Evolutionary conservation across 1,140 invertebrate species (phyloP), one percentile per base, ranked within the genome.

Genomic region (Zophobas morio): DNA sequence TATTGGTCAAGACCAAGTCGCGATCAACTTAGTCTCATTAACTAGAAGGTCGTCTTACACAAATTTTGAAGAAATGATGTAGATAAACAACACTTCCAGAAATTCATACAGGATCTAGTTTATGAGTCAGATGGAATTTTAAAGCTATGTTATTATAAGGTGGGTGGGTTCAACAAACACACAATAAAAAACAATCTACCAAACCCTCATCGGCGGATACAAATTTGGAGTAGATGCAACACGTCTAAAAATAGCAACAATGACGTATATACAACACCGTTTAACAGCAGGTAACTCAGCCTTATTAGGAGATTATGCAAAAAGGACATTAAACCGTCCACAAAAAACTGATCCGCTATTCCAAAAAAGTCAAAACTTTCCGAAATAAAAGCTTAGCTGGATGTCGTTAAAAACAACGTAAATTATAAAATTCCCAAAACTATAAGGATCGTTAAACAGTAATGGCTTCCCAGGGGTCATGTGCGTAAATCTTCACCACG

Each of bases 41-140:
- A 20, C 20, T 42, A 33, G 60, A 66, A 66, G 60, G 60, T 66
- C 60, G 33, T 32, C 40, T 66, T 66, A 36, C 6, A 66, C 37
- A 66, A 40, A 66, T 40, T 40, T 20, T 66, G n/a, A 40, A 66
- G 60, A 66, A 66, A 66, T 32, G 32, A 66, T 40, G 37, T 51
- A 60, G 56, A 1, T 66, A 42, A 42, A 51, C 20, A 20, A 66
- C 39, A 66, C 20, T 66, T 66, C 60, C 20, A 42, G 39, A 66
- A 66, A 66, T 39, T 2, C 39, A 32, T 66, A 2, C 60, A 66
- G 60, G 60, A 66, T 66, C 37, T 66, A 60, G 3, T 5, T 36
- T 36, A 3, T 63, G 8, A 63, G 3, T 39, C 6, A 36, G 37
- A 40, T 66, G n/a, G 37, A 42, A 42, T 20, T 66, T 63, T 37